Evolutionary conservation across 2,888 invertebrate species (phyloP).

Genomic region (Drosophila sordidapex): DNA sequence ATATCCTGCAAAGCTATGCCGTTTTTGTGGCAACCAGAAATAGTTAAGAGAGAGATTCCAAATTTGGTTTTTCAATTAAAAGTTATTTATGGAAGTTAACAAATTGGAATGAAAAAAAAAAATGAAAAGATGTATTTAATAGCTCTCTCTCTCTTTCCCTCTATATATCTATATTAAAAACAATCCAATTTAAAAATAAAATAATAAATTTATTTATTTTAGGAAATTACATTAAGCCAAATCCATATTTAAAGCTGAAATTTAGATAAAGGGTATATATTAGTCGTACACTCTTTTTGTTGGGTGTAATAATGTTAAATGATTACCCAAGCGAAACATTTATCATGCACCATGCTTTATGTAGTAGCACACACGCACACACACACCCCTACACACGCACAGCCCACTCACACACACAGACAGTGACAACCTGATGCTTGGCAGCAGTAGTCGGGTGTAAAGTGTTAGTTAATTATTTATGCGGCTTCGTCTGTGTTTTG

Average conservation of each 20-base stretch:
- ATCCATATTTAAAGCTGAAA: neutral
- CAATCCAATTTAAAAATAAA: too few relatives aligned
- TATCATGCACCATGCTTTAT: constrained; percentile 27
- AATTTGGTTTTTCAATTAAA: neutral
- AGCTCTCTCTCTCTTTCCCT: neutral
- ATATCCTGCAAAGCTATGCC: neutral
- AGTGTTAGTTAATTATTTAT: constrained; percentile 58
- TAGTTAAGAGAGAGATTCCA: neutral
- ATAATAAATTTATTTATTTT: too few relatives aligned
- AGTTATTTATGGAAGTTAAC: neutral
- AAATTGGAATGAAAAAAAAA: neutral
- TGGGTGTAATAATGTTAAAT: constrained; percentile 20
- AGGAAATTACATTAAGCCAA: neutral
- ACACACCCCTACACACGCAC: neutral
- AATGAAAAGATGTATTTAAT: neutral
- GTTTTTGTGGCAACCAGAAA: neutral
- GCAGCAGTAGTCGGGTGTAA: constrained; percentile 39
- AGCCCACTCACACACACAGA: neutral
- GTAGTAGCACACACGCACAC: neutral
- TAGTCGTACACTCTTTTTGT: neutral
- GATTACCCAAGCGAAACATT: constrained; percentile 39
- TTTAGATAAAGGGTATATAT: constrained; percentile 10
- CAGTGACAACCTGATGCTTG: constrained; percentile 14
- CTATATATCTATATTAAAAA: too few relatives aligned
- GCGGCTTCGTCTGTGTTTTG: constrained; percentile 43